Percentiles rank a stretch among this genome's conserved stretches.
phyloP scores from a whole-genome alignment of 2,113 vertebrate species.

The Anguilla rostrata region DNA sequence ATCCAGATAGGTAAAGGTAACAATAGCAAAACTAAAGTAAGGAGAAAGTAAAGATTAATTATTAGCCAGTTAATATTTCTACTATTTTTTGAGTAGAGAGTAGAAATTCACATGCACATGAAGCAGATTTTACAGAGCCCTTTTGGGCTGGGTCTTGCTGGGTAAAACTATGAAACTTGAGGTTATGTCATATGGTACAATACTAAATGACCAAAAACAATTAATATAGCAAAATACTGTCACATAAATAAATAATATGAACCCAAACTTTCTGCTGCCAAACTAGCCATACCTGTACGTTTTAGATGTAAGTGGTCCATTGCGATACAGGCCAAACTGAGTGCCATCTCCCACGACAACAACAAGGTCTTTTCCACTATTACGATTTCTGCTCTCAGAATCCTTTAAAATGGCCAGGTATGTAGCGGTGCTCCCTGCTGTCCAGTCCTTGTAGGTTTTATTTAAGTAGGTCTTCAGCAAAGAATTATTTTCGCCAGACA shows the following conservation, averaged over 20 bases:
- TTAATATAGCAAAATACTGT: background rate
- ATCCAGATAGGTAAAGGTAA: constrained; percentile 39
- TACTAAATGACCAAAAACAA: no score
- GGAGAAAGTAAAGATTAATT: background rate
- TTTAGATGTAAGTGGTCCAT: constrained; percentile 45
- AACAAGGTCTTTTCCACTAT: accelerated
- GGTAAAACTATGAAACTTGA: no score
- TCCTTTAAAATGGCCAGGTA: constrained; percentile 57
- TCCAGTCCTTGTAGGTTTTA: constrained; percentile 48
- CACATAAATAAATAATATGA: no score
- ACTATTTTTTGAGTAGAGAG: no score
- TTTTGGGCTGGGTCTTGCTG: no score
- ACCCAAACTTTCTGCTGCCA: background rate
- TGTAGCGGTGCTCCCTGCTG: accelerated
- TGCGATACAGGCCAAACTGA: constrained; percentile 29
- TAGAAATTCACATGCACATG: no score
- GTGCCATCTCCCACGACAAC: constrained; percentile 43
- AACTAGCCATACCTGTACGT: constrained; percentile 56
- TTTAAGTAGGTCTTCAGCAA: constrained; percentile 2
- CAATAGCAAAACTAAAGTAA: constrained; percentile 33
- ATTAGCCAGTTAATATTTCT: background rate
- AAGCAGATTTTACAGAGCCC: no score
- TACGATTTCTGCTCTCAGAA: background rate
- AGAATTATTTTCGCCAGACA: background rate
- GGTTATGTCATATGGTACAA: no score